Percentiles rank a stretch among this genome's conserved stretches.
Conservation (phyloP, 2,113 vertebrate species). For the Entelurus aequoreus region DNA sequence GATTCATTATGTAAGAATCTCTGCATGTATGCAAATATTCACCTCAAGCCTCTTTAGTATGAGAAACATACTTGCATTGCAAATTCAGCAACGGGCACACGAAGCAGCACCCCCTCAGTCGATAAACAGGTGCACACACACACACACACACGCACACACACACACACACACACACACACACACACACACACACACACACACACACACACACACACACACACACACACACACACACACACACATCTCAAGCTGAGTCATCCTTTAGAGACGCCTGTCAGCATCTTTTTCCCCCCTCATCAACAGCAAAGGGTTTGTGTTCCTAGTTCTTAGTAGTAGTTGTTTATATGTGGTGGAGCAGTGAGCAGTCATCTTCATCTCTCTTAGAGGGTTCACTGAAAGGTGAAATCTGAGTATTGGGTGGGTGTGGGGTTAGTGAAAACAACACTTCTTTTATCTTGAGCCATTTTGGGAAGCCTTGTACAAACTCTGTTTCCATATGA, state of each 20-base stretch:
- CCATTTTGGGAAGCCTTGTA: constrained; percentile 21
- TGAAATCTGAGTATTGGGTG: constrained; percentile 21
- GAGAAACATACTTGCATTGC: constrained; percentile 58
- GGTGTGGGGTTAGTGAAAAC: constrained; percentile 10
- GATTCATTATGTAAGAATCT: constrained; percentile 18
- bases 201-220: constrained; percentile 23
- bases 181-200: constrained; percentile 19
- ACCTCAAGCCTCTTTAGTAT: constrained; percentile 27
- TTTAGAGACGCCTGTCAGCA: constrained; percentile 22
- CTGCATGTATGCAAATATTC: constrained; percentile 50
- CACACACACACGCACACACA: constrained; percentile 21
- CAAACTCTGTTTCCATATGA: no score
- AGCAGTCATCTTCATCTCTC: constrained; percentile 20
- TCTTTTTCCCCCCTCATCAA: constrained; percentile 1
- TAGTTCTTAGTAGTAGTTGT: background rate
- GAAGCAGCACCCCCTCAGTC: constrained; percentile 8
- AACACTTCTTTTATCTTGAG: constrained; percentile 15
- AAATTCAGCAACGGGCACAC: constrained; percentile 35
- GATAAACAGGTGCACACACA: constrained; percentile 22
- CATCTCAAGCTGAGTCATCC: constrained; percentile 35
- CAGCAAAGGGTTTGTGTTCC: constrained; percentile 25
- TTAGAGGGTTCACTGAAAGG: constrained; percentile 9
- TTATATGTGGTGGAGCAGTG: constrained; percentile 21
- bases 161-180: constrained; percentile 21
- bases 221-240: constrained; percentile 22